A percentile compares a stretch with the other conserved stretches of the same genome.
These are phyloP conservation scores for Cryptus armator DNA, from an alignment of 2,888 invertebrate species.

Conservation along the genomic window DNA sequence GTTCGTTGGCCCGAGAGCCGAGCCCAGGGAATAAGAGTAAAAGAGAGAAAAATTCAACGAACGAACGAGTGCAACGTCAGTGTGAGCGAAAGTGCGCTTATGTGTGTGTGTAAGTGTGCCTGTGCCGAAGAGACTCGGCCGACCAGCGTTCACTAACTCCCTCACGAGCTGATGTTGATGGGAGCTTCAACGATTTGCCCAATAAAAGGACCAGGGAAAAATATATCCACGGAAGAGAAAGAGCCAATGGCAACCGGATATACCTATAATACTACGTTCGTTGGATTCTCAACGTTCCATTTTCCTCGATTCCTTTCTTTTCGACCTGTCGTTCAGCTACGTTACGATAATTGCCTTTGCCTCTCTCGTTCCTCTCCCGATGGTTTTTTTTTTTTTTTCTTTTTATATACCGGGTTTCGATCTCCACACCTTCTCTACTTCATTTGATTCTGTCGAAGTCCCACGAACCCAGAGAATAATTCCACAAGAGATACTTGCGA, in stretches of 20 bases:
- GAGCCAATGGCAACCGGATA: conserved; percentile 23
- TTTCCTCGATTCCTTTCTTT: conserved; percentile 53
- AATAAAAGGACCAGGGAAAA: conserved; percentile 76
- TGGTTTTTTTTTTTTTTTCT: neutral
- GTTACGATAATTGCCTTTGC: conserved; percentile 64
- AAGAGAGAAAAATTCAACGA: conserved; percentile 52
- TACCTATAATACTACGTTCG: conserved; percentile 40
- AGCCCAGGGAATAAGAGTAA: conserved; percentile 58
- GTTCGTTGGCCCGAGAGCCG: conserved; percentile 67
- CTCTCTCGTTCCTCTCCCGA: neutral
- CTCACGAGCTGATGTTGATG: conserved; percentile 81
- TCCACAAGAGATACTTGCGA: conserved; percentile 75
- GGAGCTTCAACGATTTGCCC: conserved; percentile 79
- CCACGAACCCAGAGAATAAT: neutral
- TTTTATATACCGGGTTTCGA: conserved; percentile 32
- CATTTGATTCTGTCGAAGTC: neutral
- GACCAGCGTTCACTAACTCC: conserved; percentile 49
- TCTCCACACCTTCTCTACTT: conserved; percentile 17
- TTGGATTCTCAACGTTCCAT: conserved; percentile 55
- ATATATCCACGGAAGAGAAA: conserved; percentile 70
- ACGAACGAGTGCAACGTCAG: conserved; percentile 39
- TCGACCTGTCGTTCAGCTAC: conserved; percentile 60
- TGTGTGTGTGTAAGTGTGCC: conserved; percentile 17
- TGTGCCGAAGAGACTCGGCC: conserved; percentile 21
- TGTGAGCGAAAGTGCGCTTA: conserved; percentile 2